Conservation (phyloP, 2,888 invertebrate genomes). For the Drosophila tripunctata region DNA sequence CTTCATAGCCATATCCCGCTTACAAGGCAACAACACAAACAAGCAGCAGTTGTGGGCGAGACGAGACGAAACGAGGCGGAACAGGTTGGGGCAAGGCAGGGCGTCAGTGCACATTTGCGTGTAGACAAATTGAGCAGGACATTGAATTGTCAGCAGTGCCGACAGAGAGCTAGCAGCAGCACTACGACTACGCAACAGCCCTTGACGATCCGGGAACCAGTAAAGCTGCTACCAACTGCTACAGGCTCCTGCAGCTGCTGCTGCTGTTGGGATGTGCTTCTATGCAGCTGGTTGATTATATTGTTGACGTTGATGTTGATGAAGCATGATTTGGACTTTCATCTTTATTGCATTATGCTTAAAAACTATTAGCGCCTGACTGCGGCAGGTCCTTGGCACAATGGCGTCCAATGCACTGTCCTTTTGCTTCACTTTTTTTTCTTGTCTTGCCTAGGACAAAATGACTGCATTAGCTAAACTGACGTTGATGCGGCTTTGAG, state of each 20-base stretch:
- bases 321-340: constrained; percentile 79
- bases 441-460: constrained; percentile 25
- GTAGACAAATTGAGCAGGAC: constrained; percentile 79
- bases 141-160: constrained; percentile 74
- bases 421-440: too few relatives aligned
- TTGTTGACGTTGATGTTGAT: constrained; percentile 80
- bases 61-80: constrained; percentile 10
- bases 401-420: constrained; percentile 15
- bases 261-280: constrained; percentile 18
- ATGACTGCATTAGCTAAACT: constrained; percentile 62
- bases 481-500: constrained; percentile 51
- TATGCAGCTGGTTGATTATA: constrained; percentile 71
- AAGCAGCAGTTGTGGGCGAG: constrained; percentile 30
- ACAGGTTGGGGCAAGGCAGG: constrained; percentile 2
- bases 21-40: constrained; percentile 37
- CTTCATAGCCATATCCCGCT: constrained; percentile 1
- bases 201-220: constrained; percentile 50
- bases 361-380: constrained; percentile 76
- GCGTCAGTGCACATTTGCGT: constrained; percentile 63
- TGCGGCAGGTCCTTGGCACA: constrained; percentile 22
- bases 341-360: constrained; percentile 80
- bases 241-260: neutral
- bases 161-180: constrained; percentile 9
- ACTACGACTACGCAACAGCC: constrained; percentile 64
- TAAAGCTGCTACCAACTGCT: neutral